Evolutionary conservation across 1,140 invertebrate species (phyloP), one percentile per base, ranked within the genome.

Genomic region (Pogonus chalceus): DNA sequence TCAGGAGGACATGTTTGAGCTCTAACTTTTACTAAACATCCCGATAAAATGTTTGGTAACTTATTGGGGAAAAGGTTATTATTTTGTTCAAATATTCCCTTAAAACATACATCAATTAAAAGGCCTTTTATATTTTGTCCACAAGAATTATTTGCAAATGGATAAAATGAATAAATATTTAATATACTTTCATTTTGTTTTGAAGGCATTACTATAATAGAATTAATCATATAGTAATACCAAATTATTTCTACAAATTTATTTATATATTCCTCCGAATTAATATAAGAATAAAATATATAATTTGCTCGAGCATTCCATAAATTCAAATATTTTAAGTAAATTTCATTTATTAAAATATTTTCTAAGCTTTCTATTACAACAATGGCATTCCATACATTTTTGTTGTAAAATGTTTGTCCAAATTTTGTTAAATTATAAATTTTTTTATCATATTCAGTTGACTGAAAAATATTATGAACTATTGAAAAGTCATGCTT

Each of bases 291-390:
- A 18, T 10, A 2, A 18, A 16, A 57, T 20, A 43, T 53, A 48
- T 18, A 35, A 1, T 2, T 57, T 21, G n/a, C 54, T 39, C 46
- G 54, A 10, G 37, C 52, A n/a, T 16, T 24, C 52, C 43, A 57
- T 7, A n/a, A 1, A 10, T 22, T 23, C 14, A 57, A 26, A 2
- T 57, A 10, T 3, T 12, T 4, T 4, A 43, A 43, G 3, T 43
- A 16, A 4, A 10, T 7, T 16, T 18, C 18, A 16, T 43, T 10
- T 9, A 12, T 12, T 43, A 43, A 12, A 12, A 43, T 4, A 10
- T 43, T 16, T 7, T 43, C 3, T 16, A 43, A 18, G 18, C 37
- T 43, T 4, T 43, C 37, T 10, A 16, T 16, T 12, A 18, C 37
- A 12, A 43, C 37, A 12, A 43, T 18, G 18, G 37, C 4, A 43